Conservation (phyloP, 1,140 invertebrate genomes). For the Eupristina koningsbergeri region DNA sequence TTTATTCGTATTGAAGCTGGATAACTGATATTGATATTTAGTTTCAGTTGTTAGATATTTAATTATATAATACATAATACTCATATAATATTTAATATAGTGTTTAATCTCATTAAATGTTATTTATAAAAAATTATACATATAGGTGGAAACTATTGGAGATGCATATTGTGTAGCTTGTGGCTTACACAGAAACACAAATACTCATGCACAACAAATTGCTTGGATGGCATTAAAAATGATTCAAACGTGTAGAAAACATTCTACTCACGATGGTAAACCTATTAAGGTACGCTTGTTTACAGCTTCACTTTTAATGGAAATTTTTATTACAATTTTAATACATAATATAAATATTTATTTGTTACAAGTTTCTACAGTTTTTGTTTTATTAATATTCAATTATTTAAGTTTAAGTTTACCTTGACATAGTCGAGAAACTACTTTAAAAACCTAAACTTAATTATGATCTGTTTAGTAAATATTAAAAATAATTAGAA, state of each 20-base stretch:
- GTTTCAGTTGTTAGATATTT: too few relatives aligned
- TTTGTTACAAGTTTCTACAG: too few relatives aligned
- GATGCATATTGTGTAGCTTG: slow-evolving; percentile 96
- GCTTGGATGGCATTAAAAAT: slow-evolving; percentile 95
- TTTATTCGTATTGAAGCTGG: too few relatives aligned
- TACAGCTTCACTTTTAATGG: background rate
- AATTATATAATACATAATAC: too few relatives aligned
- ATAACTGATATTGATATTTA: too few relatives aligned
- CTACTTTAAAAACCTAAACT: too few relatives aligned
- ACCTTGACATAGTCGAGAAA: too few relatives aligned
- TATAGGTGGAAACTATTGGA: slow-evolving; percentile 93
- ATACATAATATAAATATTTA: background rate
- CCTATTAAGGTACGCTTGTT: slow-evolving; percentile 83
- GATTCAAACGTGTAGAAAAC: slow-evolving; percentile 89
- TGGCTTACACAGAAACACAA: slow-evolving; percentile 86
- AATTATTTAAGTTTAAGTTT: too few relatives aligned
- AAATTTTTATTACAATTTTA: background rate
- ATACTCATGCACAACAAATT: slow-evolving; percentile 92
- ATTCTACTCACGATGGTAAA: slow-evolving; percentile 91
- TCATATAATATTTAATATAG: background rate
- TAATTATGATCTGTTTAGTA: too few relatives aligned
- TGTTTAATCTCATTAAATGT: background rate
- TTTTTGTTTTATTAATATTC: too few relatives aligned
- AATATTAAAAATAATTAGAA: too few relatives aligned
- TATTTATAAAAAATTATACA: background rate